Conservation (phyloP, 1,140 invertebrate genomes). For the Papilio machaon region DNA sequence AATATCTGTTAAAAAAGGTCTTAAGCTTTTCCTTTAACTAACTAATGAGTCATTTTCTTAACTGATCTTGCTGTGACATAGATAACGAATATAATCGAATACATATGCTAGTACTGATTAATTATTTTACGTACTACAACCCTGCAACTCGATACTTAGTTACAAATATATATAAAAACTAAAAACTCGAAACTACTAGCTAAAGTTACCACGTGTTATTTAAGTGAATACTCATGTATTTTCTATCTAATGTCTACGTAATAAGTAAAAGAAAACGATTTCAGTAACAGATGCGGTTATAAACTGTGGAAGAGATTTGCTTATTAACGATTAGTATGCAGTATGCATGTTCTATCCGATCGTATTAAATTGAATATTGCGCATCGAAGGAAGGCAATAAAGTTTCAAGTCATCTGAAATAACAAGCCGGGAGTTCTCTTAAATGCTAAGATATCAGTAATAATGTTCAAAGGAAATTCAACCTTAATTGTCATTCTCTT, state of each 20-base stretch:
- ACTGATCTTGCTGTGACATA: too few species aligned
- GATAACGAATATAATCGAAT: too few species aligned
- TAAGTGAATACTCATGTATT: background rate
- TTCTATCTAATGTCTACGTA: background rate
- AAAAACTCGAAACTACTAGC: background rate
- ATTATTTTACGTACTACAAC: background rate
- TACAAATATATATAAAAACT: too few species aligned
- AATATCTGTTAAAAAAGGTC: too few species aligned
- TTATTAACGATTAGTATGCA: constrained; percentile 39
- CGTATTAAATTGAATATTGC: constrained; percentile 44
- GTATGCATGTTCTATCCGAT: constrained; percentile 46
- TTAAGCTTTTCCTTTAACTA: too few species aligned
- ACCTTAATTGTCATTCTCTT: constrained; percentile 43
- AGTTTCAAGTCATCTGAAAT: constrained; percentile 64
- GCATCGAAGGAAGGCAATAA: constrained; percentile 47
- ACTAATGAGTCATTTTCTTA: too few species aligned
- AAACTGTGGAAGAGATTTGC: constrained; percentile 20
- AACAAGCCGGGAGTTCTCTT: constrained; percentile 59
- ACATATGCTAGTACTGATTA: background rate
- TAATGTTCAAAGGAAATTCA: constrained; percentile 42
- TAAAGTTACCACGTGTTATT: background rate
- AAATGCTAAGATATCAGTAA: constrained; percentile 48
- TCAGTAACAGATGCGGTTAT: constrained; percentile 19
- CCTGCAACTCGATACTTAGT: too few species aligned
- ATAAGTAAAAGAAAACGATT: constrained; percentile 42